Base-by-base conservation (phyloP, 2,113 vertebrate genomes). In the Cyanoramphus novaezelandiae region DNA sequence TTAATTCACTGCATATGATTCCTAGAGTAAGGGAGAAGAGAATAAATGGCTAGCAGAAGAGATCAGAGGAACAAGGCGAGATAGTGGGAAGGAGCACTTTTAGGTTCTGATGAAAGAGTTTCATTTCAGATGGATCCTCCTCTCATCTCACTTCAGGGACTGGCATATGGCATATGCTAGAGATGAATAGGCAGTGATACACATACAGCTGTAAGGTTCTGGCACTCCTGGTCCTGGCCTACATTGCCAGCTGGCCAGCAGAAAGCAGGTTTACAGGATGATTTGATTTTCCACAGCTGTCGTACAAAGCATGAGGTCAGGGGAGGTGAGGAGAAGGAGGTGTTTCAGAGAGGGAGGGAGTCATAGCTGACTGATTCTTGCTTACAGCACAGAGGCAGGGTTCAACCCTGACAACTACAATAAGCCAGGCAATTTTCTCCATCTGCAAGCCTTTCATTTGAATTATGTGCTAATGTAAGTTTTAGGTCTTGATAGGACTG, bases 221-320 rank as follows among this genome's bases (percentile, higher is more conserved):
- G 97, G 97, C 96, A 65, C 90, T 86, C 78, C 63, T 50, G 74
- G 86, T 94, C 88, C 5, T 53, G 23, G 17, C 60, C 41, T 37
- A 52, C 1, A 2, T 53, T 96, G 97, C 97, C 98, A 98, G 97
- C 94, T 98, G 97, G 98, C 97, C 90, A 33, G 88, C 86, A 90
- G 88, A 92, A 95, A 93, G 64, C 29, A 74, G 86, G 94, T 96
- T 96, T 93, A 60, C 29, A 90, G 90, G 52, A 63, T n/a, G 4
- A 95, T 90, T 96, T 91, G 89, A 97, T 96, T 96, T 97, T 92
- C 94, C 93, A 95, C 97, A 98, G 97, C 97, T 97, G 97, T 82
- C 11, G 2, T 35, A 69, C 63, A 86, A 91, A 95, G 65, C 39
- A 57, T 62, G 81, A 94, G 95, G 90, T 92, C 78, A 94, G 75